These are phyloP conservation scores for Caerostris extrusa DNA, from an alignment of 1,140 invertebrate species.

Conservation along the genomic window DNA sequence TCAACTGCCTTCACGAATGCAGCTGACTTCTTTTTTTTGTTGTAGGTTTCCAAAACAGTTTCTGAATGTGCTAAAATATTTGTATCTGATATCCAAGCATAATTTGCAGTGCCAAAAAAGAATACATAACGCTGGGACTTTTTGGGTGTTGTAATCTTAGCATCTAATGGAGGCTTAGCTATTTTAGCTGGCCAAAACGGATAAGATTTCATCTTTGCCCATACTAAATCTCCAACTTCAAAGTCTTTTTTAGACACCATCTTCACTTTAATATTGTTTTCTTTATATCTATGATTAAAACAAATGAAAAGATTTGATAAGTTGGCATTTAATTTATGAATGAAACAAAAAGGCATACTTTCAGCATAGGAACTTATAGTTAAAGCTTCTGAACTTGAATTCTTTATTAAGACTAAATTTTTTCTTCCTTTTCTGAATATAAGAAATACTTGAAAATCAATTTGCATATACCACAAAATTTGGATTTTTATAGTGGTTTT, in stretches of 20 bases:
- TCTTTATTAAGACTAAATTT: too few relatives aligned
- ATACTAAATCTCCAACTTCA: conserved; percentile 79
- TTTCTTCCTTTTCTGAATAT: too few relatives aligned
- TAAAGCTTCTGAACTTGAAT: too few relatives aligned
- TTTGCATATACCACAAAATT: too few relatives aligned
- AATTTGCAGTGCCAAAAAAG: conserved; percentile 96
- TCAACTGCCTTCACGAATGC: conserved; percentile 19
- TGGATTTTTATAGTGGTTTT: too few relatives aligned
- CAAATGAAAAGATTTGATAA: too few relatives aligned
- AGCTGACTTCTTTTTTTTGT: conserved; percentile 27
- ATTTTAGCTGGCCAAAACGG: conserved; percentile 80
- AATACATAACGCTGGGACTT: conserved; percentile 89
- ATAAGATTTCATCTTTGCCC: conserved; percentile 81
- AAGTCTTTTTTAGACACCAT: conserved; percentile 30
- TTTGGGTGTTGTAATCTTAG: conserved; percentile 79
- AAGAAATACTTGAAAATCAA: too few relatives aligned
- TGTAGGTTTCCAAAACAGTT: not conserved
- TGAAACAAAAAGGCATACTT: too few relatives aligned
- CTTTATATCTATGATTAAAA: too few relatives aligned
- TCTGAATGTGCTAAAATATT: conserved; percentile 16
- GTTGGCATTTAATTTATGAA: too few relatives aligned
- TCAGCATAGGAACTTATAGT: too few relatives aligned
- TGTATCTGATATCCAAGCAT: conserved; percentile 80
- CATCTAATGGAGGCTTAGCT: conserved; percentile 81
- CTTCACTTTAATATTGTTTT: too few relatives aligned